Base-by-base conservation (phyloP, 2,113 vertebrate species). In the Machaerirhynchus nigripectus region DNA sequence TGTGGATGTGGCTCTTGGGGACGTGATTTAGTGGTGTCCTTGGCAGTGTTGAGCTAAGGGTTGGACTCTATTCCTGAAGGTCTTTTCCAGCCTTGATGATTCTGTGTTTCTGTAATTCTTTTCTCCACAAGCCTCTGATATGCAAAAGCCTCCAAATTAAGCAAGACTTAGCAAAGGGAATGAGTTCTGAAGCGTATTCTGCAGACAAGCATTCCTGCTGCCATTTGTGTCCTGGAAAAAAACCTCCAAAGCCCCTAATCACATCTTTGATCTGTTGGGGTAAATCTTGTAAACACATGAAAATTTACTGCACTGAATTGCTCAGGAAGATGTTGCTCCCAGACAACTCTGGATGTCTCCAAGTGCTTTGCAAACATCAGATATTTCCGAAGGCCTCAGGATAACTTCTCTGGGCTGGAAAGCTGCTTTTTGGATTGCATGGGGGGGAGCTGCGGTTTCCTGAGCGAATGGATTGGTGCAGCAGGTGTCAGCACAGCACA, bases 401-500 rank as follows among this genome's bases (percentile, higher is more conserved):
- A 30, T 31, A 53, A 44, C 31, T 26, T 27, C 20, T 44, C 23
- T 11, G 56, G 21, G 28, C 44, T 56, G 56, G 26, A 70, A 90
- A 74, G 24, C 71, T 47, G 52, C 39, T 55, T n/a, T 42, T n/a
- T 55, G 68, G 50, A 40, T 52, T 7, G 27, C 28, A 0, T 4
- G 19, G 13, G 1, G 3, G 35, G 27, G 50, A 37, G 7, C 7
- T 63, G 30, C 15, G 65, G 4, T 30, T 89, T 60, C 61, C 65
- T 49, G 39, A 96, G 64, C 2, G 37, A 55, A 65, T 6, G 26
- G 20, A 8, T 89, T 95, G 57, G 70, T 89, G 78, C 91, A 90
- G 56, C 88, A 92, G 95, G 90, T 94, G 83, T 96, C 92, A 92
- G 73, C 88, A 74, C 56, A 75, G 64, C 8, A 47, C 69, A 90